Evolutionary conservation across 2,888 invertebrate species (phyloP).

Genomic region (Chirona hameri): DNA sequence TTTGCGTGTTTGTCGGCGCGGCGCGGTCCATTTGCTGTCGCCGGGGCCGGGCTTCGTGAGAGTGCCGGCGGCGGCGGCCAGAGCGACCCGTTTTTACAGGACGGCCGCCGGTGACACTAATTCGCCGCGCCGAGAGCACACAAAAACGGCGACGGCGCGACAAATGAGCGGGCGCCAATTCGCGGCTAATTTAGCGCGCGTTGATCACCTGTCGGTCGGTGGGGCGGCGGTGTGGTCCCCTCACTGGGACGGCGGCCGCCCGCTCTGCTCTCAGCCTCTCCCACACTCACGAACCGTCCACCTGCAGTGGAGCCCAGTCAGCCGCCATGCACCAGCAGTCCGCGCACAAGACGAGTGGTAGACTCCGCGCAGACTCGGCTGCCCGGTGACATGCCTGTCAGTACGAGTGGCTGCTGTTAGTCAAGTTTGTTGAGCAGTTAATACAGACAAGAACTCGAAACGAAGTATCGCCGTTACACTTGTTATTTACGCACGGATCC

Average conservation of each 20-base stretch:
- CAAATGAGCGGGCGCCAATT: neutral
- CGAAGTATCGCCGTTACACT: neutral
- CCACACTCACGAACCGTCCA: neutral
- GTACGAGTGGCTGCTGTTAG: neutral
- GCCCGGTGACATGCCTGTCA: neutral
- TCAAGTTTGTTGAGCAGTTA: neutral
- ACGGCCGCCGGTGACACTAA: neutral
- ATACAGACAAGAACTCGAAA: neutral
- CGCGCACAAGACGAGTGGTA: neutral
- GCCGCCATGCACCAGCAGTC: neutral
- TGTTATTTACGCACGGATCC: neutral
- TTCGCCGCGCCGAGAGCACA: neutral
- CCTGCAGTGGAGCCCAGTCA: neutral
- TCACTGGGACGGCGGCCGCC: neutral
- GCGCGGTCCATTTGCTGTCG: slow-evolving; percentile 1
- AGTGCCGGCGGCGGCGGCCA: neutral
- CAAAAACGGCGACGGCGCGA: neutral
- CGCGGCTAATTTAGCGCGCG: neutral
- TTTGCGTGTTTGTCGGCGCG: neutral
- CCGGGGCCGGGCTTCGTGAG: neutral
- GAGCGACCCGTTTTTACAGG: neutral
- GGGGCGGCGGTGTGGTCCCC: neutral
- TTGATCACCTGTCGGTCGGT: neutral
- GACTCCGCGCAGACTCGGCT: neutral
- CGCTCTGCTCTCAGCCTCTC: neutral